Conservation (phyloP, 2,888 invertebrate genomes). For the Microctonus hyperodae region DNA sequence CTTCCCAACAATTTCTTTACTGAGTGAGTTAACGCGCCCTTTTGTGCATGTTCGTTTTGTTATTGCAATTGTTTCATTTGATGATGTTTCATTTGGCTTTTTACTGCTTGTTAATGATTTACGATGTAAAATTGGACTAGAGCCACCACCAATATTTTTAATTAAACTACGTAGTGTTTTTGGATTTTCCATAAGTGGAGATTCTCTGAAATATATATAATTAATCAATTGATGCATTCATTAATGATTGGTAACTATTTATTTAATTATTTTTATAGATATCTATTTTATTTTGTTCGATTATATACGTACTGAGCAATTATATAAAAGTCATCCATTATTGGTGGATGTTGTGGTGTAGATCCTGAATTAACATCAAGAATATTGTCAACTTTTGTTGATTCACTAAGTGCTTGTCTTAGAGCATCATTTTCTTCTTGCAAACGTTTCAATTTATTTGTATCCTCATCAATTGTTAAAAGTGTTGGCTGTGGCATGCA, state of each 20-base stretch:
- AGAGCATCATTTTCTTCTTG: conserved; percentile 85
- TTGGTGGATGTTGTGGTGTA: conserved; percentile 77
- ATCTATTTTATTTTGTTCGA: conserved; percentile 12
- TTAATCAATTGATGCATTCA: conserved; percentile 1
- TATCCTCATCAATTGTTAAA: conserved; percentile 86
- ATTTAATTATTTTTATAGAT: not conserved
- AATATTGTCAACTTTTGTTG: conserved; percentile 66
- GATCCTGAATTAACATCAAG: conserved; percentile 71
- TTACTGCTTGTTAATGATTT: conserved; percentile 63
- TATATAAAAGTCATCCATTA: conserved; percentile 91
- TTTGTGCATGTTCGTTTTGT: conserved; percentile 58
- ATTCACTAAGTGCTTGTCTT: conserved; percentile 67
- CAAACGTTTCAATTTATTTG: conserved; percentile 77
- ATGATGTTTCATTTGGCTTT: conserved; percentile 47
- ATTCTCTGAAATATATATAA: conserved; percentile 61
- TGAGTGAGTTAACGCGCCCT: conserved; percentile 56
- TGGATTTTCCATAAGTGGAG: conserved; percentile 65
- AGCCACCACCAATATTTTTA: conserved; percentile 79
- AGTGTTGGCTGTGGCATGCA: conserved; percentile 88
- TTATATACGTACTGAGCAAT: conserved; percentile 75
- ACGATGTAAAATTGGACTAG: conserved; percentile 81
- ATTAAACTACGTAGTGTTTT: conserved; percentile 81
- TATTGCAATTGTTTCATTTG: conserved; percentile 45
- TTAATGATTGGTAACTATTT: not conserved
- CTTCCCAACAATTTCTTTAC: conserved; percentile 58